Conservation (phyloP, 1,140 invertebrate genomes). For the Leptinotarsa texana region DNA sequence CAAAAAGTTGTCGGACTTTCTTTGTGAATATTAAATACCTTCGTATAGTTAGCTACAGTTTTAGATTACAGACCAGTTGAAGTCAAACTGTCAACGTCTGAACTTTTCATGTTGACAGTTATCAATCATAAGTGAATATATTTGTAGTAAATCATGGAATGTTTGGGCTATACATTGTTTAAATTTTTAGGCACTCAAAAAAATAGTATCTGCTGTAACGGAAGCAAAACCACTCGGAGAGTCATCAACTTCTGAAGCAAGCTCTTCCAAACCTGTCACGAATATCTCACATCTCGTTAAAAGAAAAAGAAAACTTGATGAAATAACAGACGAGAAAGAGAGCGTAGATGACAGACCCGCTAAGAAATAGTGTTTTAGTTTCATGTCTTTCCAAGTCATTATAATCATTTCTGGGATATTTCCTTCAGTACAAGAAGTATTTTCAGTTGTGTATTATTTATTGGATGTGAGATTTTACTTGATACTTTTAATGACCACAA, state of each 20-base stretch:
- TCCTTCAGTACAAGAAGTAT: no score
- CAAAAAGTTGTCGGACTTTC: no score
- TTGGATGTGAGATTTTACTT: neutral
- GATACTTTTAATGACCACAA: neutral
- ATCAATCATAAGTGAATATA: no score
- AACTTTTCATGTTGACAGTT: no score
- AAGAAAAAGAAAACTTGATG: slow-evolving; percentile 70
- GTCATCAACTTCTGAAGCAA: slow-evolving; percentile 16
- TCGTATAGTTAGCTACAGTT: no score
- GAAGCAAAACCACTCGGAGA: slow-evolving; percentile 17
- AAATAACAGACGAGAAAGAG: slow-evolving; percentile 52
- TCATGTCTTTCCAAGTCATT: no score
- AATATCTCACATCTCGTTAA: slow-evolving; percentile 77
- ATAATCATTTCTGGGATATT: no score
- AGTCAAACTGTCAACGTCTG: no score
- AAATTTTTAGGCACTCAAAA: slow-evolving; percentile 35
- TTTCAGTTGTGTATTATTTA: neutral
- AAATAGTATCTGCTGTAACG: slow-evolving; percentile 31
- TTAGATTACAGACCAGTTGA: no score
- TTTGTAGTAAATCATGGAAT: no score
- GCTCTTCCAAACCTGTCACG: slow-evolving; percentile 59
- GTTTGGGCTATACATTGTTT: slow-evolving; percentile 1
- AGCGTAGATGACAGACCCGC: slow-evolving; percentile 53
- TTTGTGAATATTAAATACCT: no score
- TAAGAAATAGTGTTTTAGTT: slow-evolving; percentile 55